Evolutionary conservation across 2,888 invertebrate genomes (phyloP), one percentile per base, ranked within the genome.

Genomic region (Nipponacmea schrenckii): DNA sequence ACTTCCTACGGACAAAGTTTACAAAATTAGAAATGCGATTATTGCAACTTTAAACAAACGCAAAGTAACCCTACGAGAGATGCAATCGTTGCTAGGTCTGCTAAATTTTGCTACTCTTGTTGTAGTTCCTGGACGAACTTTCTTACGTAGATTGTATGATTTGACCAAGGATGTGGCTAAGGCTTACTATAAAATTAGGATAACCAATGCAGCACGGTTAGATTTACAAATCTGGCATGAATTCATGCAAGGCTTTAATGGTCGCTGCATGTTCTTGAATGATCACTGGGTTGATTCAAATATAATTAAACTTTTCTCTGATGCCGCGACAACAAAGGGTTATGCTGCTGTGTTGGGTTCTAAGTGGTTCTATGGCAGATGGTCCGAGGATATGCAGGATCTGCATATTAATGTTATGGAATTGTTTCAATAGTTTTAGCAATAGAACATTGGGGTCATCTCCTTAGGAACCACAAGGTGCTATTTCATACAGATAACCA

Each of bases 321-420:
- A 67, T n/a, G 45, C 48, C n/a, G 31, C 67, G 20, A 17, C 44
- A 14, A 12, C 45, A 15, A 15, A 7, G 17, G 67, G 67, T 24
- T n/a, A n/a, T n/a, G n/a, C n/a, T n/a, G n/a, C n/a, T n/a, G n/a
- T n/a, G n/a, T n/a, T n/a, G n/a, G n/a, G 46, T n/a, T 46, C 45
- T 4, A 17, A 17, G 15, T 67, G 67, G 67, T 48, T 67, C 46
- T 67, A 46, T 26, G 46, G 67, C 20, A 24, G 46, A 20, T 67
- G 67, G 67, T 10, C 45, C 20, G 2, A 14, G 17, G 15, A 48
- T 15, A 48, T 48, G 48, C 48, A 67, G 46, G 15, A 15, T 24
- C 24, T 46, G 56, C 5, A 15, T 27, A 67, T 67, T 26, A 56
- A 17, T 20, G 17, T 67, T 45, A 17, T 50, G 48, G 67, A 67